Percentiles rank a stretch among this genome's conserved stretches.
Conservation (phyloP, 2,797 vertebrate genomes). For the Gallinago solitaria region DNA sequence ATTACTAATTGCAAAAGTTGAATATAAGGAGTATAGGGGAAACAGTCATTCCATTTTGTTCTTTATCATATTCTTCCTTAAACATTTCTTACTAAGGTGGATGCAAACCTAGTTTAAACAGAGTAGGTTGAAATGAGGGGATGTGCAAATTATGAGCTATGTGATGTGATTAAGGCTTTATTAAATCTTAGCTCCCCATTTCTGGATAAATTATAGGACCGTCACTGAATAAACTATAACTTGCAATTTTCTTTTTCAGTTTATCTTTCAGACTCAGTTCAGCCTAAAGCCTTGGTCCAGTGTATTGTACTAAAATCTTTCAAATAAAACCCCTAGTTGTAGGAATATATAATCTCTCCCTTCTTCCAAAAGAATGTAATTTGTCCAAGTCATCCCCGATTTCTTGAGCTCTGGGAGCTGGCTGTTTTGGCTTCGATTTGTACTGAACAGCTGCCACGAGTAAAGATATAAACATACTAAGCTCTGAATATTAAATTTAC, state of each 20-base stretch:
- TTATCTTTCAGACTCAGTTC: neutral
- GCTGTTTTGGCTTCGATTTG: neutral
- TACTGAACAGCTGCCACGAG: neutral
- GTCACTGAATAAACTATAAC: neutral
- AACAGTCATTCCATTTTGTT: neutral
- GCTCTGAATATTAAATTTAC: neutral
- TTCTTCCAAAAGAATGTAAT: neutral
- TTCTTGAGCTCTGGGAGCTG: neutral
- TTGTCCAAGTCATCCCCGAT: neutral
- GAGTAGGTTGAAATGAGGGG: neutral
- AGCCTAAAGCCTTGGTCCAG: neutral
- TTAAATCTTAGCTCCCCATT: neutral
- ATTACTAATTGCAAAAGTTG: neutral
- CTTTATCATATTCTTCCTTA: neutral
- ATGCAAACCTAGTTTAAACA: neutral
- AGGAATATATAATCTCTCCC: neutral
- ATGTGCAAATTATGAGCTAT: neutral
- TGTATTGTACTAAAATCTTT: neutral
- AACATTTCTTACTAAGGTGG: neutral
- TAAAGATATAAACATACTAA: neutral
- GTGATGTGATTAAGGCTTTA: neutral
- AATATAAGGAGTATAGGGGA: neutral
- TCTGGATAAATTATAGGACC: neutral
- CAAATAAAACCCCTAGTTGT: neutral
- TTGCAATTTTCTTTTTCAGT: neutral